phyloP scores from a whole-genome alignment of 1,140 invertebrate genomes.

The Caenorhabditis inopinata region DNA sequence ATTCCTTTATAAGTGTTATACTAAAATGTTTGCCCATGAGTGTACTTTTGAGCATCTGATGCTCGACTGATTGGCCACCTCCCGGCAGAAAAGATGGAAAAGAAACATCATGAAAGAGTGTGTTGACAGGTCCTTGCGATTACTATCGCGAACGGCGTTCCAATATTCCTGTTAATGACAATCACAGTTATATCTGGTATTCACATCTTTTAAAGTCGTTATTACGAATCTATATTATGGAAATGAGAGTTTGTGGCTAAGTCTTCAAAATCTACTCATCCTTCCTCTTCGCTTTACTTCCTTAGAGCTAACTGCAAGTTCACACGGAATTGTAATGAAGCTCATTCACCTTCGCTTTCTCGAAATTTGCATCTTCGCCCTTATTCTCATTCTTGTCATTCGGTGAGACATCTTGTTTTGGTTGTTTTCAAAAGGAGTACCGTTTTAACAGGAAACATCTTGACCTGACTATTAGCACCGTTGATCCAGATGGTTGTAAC shows the following conservation, averaged over 20 bases:
- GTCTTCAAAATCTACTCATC: background rate
- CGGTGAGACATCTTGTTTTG: background rate
- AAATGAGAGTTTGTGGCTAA: background rate
- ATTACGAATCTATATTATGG: slow-evolving; percentile 16
- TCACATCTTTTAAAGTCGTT: background rate
- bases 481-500: slow-evolving; percentile 14
- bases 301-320: background rate
- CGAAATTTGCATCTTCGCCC: background rate
- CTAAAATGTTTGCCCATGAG: background rate
- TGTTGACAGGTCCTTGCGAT: slow-evolving; percentile 3
- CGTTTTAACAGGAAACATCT: background rate
- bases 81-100: background rate
- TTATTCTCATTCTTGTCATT: background rate
- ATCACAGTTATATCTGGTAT: slow-evolving; percentile 17
- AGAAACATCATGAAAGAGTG: background rate
- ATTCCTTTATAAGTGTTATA: background rate
- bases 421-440: background rate
- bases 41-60: slow-evolving; percentile 16
- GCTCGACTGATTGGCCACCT: slow-evolving; percentile 11
- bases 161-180: slow-evolving; percentile 30
- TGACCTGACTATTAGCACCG: background rate
- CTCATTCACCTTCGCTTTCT: slow-evolving; percentile 5
- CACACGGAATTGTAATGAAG: slow-evolving; percentile 29
- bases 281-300: background rate
- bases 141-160: slow-evolving; percentile 23